These are phyloP conservation scores for Eupristina koningsbergeri DNA, from an alignment of 1,140 invertebrate species.

Conservation along the genomic window DNA sequence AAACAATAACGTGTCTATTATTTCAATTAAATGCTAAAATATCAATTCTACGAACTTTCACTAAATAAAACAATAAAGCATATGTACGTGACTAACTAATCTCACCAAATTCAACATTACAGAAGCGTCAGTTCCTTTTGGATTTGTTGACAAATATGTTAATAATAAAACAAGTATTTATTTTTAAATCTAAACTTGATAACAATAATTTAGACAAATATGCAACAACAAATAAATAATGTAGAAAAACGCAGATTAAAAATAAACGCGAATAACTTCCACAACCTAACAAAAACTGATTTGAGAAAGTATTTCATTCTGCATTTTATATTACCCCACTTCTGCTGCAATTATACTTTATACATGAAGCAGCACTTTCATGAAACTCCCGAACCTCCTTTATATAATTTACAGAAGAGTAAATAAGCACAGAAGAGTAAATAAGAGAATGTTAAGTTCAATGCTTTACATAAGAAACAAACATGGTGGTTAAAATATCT, in stretches of 20 bases:
- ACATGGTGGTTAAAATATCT: too few relatives aligned
- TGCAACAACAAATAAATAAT: not conserved
- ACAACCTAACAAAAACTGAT: slow-evolving; percentile 38
- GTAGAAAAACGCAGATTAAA: not conserved
- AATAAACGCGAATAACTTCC: not conserved
- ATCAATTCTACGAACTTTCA: slow-evolving; percentile 3
- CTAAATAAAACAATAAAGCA: slow-evolving; percentile 8
- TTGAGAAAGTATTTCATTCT: slow-evolving; percentile 33
- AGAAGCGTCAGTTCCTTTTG: not conserved
- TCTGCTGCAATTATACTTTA: not conserved
- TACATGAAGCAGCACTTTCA: not conserved
- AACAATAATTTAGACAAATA: not conserved
- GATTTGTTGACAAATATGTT: not conserved
- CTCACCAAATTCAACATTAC: slow-evolving; percentile 3
- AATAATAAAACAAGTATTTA: not conserved
- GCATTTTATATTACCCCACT: slow-evolving; percentile 47
- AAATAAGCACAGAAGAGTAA: too few relatives aligned
- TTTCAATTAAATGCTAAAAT: not conserved
- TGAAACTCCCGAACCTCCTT: not conserved
- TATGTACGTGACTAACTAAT: not conserved
- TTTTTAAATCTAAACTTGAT: not conserved
- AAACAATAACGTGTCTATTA: too few relatives aligned
- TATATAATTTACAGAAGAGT: not conserved
- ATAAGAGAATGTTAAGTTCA: too few relatives aligned
- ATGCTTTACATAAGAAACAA: too few relatives aligned